Evolutionary conservation across 1,140 invertebrate genomes (phyloP), one percentile per base, ranked within the genome.

Genomic region (Pantala flavescens): DNA sequence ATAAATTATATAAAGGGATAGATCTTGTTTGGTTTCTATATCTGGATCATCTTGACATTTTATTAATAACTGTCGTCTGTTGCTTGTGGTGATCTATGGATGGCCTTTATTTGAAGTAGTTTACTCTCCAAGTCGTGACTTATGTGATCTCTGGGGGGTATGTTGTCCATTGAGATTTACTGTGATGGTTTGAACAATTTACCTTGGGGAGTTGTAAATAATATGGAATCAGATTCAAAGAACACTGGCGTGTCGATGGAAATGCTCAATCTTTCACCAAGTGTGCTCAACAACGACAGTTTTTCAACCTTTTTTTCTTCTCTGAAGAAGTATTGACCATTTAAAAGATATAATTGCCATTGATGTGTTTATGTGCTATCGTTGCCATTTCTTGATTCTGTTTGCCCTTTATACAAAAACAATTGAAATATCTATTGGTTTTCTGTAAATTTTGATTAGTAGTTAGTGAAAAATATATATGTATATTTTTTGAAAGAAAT

Each of bases 221-320:
- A 36, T 36, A 36, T 36, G 28, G 28, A 36, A 36, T 36, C 28
- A 36, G 28, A 36, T 36, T 36, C 28, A 36, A 36, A 63, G 49
- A 63, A 63, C 49, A 21, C 49, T 63, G 49, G 14, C 2, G 49
- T 63, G 14, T 63, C n/a, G 12, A 63, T 21, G n/a, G n/a, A 63
- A 63, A 63, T 72, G 71, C 71, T 72, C 71, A 72, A 72, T 28
- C 11, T 36, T 72, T 72, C 71, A 72, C 71, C 71, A 28, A 36
- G 71, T 72, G 71, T 72, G 23, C 71, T 72, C 71, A 72, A 72
- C 71, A 72, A 72, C 71, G 71, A 72, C 28, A 36, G 23, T 14
- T 23, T 24, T 72, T 72, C 24, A 36, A 21, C 42, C 23, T 23
- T n/a, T 72, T 36, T 72, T 24, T 72, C 42, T 72, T 72, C 19